Conservation (phyloP, 2,797 vertebrate species). For the Notamacropus eugenii region DNA sequence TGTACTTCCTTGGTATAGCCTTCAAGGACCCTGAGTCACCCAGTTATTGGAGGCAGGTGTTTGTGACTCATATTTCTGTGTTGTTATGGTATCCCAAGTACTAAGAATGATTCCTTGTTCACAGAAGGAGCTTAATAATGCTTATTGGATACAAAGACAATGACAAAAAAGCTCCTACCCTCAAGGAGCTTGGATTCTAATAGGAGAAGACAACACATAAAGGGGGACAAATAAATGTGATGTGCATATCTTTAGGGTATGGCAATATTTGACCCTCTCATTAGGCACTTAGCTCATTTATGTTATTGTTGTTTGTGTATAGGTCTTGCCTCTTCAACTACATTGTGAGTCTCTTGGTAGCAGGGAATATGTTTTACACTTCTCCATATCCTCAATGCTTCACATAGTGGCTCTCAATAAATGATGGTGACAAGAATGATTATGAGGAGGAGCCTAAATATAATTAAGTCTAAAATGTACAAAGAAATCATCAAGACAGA, state of each 20-base stretch:
- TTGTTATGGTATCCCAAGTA: no score
- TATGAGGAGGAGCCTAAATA: background rate
- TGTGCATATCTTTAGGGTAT: background rate
- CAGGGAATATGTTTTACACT: background rate
- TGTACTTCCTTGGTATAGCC: background rate
- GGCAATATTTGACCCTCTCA: background rate
- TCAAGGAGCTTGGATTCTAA: no score
- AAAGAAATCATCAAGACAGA: background rate
- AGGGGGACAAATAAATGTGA: background rate
- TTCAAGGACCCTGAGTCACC: background rate
- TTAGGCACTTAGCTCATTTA: background rate
- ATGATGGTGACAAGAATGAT: background rate
- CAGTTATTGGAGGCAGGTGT: background rate
- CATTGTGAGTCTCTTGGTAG: background rate
- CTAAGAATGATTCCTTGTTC: no score
- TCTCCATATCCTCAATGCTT: background rate
- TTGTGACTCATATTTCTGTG: background rate
- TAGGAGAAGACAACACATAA: no score
- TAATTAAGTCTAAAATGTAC: background rate
- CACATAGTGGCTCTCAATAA: background rate
- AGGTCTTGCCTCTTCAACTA: background rate
- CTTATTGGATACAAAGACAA: no score
- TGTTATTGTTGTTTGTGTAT: background rate
- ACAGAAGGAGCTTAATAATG: no score
- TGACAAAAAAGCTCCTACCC: no score